phyloP scores from a whole-genome alignment of 2,888 invertebrate species.

The Andrena minutula region DNA sequence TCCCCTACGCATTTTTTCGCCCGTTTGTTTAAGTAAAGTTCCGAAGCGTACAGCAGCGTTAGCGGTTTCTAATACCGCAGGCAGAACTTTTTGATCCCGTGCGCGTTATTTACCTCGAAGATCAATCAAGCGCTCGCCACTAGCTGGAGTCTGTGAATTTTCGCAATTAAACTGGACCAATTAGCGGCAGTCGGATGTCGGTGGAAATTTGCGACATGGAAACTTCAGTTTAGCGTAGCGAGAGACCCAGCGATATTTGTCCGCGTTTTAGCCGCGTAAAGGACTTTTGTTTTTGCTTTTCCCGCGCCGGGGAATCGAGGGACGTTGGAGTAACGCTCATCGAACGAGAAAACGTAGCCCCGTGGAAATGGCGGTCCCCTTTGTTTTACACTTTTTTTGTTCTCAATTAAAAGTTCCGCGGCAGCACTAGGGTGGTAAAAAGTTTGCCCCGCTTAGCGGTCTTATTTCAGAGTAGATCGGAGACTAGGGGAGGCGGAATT shows the following conservation, averaged over 20 bases:
- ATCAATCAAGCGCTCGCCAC: neutral
- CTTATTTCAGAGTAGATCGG: too few relatives aligned
- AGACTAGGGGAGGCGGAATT: too few relatives aligned
- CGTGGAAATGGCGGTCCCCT: neutral
- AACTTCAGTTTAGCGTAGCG: neutral
- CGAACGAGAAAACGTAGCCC: neutral
- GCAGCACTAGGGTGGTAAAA: neutral
- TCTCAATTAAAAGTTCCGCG: neutral
- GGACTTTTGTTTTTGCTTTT: neutral
- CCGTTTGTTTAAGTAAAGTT: neutral
- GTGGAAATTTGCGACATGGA: neutral
- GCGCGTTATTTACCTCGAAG: constrained; percentile 8
- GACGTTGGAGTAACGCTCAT: neutral
- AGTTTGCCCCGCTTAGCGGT: too few relatives aligned
- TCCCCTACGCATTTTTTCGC: neutral
- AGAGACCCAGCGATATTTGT: neutral
- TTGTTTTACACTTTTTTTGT: neutral
- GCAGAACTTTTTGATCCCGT: neutral
- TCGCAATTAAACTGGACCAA: constrained; percentile 33
- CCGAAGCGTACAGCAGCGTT: neutral
- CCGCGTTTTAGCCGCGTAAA: neutral
- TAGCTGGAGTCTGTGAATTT: neutral
- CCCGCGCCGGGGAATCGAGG: neutral
- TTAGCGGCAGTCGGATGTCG: constrained; percentile 10
- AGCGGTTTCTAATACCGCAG: neutral